phyloP scores from a whole-genome alignment of 2,888 invertebrate species.

The Stenichneumon culpator region DNA sequence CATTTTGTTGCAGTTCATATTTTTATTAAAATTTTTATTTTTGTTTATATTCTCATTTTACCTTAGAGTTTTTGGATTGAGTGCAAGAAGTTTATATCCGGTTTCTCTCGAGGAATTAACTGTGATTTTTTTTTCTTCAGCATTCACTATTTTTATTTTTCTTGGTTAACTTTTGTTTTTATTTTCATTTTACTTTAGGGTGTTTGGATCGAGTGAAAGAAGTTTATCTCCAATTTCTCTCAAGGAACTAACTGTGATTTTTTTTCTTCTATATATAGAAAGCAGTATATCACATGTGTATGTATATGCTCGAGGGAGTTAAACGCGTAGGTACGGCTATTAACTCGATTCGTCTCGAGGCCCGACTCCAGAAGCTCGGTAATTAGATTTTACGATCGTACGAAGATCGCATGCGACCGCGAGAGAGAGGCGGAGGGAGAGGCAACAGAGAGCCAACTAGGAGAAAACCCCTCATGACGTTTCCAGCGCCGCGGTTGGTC shows the following conservation, averaged over 20 bases:
- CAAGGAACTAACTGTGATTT: not conserved
- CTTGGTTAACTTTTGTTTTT: too few species aligned
- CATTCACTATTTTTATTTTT: too few species aligned
- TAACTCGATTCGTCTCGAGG: constrained; percentile 63
- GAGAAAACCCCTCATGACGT: constrained; percentile 22
- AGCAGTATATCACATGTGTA: not conserved
- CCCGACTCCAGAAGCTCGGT: constrained; percentile 61
- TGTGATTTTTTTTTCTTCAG: too few species aligned
- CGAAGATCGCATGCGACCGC: constrained; percentile 59
- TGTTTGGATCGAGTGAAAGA: not conserved
- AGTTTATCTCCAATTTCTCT: constrained; percentile 34
- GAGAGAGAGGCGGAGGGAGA: not conserved
- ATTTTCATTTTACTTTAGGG: too few species aligned
- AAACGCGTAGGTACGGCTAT: constrained; percentile 55
- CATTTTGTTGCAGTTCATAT: not conserved
- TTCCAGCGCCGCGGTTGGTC: constrained; percentile 9
- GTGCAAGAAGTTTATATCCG: too few species aligned
- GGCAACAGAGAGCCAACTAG: constrained; percentile 1
- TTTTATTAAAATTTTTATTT: not conserved
- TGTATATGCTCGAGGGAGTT: constrained; percentile 26
- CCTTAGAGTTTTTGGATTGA: constrained; percentile 22
- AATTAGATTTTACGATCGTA: constrained; percentile 66
- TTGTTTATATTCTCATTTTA: not conserved
- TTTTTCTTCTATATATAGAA: not conserved
- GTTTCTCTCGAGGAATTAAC: too few species aligned